Percentiles rank a stretch among this genome's conserved stretches.
phyloP scores from a whole-genome alignment of 2,888 invertebrate species.

The Scaeva pyrastri region DNA sequence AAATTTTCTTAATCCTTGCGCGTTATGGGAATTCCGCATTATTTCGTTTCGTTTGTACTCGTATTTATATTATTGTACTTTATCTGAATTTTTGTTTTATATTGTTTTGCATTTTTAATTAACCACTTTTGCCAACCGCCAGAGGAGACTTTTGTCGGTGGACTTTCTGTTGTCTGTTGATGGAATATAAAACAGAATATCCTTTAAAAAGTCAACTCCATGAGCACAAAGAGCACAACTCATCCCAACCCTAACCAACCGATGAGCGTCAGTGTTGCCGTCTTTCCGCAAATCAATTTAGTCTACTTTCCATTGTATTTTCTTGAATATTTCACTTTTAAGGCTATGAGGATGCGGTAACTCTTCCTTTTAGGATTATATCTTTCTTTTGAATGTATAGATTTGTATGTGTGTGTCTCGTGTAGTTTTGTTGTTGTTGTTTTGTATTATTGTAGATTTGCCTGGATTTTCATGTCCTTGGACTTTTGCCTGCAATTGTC shows the following conservation, averaged over 20 bases:
- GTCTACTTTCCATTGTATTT: no score
- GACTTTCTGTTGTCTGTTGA: conserved; percentile 62
- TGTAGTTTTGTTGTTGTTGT: conserved; percentile 16
- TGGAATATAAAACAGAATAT: conserved; percentile 11
- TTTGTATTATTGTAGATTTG: conserved; percentile 33
- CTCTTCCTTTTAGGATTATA: not conserved
- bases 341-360: no score
- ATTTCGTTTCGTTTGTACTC: no score
- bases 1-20: conserved; percentile 46
- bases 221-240: not conserved
- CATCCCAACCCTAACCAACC: no score
- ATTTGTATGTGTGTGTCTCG: conserved; percentile 33
- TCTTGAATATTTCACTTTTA: no score
- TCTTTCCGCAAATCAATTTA: no score
- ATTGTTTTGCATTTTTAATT: conserved; percentile 61
- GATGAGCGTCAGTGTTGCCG: no score
- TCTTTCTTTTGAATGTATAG: conserved; percentile 3
- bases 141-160: conserved; percentile 41
- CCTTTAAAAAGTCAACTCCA: conserved; percentile 9
- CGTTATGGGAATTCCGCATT: conserved; percentile 70
- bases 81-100: conserved; percentile 4
- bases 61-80: conserved; percentile 10
- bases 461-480: conserved; percentile 58
- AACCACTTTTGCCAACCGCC: conserved; percentile 54
- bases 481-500: conserved; percentile 68